Conservation (phyloP, 1,140 invertebrate genomes). For the Bicyclus anynana region DNA sequence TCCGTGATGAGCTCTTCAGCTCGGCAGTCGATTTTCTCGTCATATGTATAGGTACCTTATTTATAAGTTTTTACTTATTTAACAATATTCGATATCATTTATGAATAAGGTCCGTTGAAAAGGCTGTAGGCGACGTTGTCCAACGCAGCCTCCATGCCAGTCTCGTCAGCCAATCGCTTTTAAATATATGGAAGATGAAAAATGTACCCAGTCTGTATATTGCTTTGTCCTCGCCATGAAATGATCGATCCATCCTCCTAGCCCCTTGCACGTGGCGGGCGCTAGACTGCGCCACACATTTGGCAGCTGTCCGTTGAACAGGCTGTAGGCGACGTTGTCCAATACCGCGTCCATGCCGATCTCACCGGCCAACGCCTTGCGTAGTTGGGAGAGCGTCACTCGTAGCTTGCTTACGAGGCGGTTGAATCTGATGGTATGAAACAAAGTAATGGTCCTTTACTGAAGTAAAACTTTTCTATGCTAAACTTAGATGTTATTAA, state of each 20-base stretch:
- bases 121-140: slow-evolving; percentile 89
- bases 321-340: slow-evolving; percentile 87
- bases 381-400: slow-evolving; percentile 83
- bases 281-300: slow-evolving; percentile 88
- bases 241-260: slow-evolving; percentile 93
- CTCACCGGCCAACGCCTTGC: slow-evolving; percentile 91
- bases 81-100: no score
- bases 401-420: slow-evolving; percentile 85
- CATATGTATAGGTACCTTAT: no score
- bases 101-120: slow-evolving; percentile 83
- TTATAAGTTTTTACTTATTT: not conserved
- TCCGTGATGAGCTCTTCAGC: not conserved
- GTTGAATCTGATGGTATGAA: slow-evolving; percentile 83
- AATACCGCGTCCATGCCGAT: slow-evolving; percentile 92
- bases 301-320: slow-evolving; percentile 92
- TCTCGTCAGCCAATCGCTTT: slow-evolving; percentile 92
- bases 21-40: no score
- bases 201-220: slow-evolving; percentile 88
- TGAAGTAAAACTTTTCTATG: no score
- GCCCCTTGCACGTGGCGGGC: slow-evolving; percentile 89
- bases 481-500: no score
- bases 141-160: slow-evolving; percentile 90
- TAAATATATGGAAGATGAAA: no score
- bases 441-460: no score
- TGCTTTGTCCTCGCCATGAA: slow-evolving; percentile 82